Conservation (phyloP, 2,888 invertebrate species). For the Drosophila stalkeri region DNA sequence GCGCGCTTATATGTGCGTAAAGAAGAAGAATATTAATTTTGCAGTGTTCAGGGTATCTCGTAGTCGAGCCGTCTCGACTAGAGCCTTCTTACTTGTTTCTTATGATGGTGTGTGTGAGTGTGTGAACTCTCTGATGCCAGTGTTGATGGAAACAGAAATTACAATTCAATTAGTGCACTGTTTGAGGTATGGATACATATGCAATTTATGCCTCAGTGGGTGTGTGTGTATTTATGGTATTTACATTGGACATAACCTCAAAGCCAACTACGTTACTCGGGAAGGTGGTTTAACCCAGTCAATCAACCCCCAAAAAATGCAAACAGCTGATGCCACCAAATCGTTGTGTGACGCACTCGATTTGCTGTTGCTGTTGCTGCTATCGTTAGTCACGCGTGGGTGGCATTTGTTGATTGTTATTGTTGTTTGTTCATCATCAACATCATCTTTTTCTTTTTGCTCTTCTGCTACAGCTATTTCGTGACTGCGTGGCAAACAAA, state of each 20-base stretch:
- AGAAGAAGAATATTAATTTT: no score
- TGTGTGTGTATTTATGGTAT: background rate
- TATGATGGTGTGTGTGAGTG: background rate
- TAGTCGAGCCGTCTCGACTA: no score
- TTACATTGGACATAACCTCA: constrained; percentile 13
- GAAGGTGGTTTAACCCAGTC: constrained; percentile 7
- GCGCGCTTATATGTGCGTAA: no score
- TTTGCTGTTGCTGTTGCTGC: background rate
- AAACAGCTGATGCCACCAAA: constrained; percentile 26
- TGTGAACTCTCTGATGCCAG: background rate
- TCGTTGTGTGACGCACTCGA: constrained; percentile 43
- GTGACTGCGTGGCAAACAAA: constrained; percentile 47
- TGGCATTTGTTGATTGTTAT: background rate
- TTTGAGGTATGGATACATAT: background rate
- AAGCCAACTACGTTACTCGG: constrained; percentile 4
- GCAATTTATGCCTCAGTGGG: background rate
- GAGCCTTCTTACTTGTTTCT: no score
- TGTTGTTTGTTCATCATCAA: background rate
- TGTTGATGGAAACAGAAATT: constrained; percentile 1
- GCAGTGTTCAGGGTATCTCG: no score
- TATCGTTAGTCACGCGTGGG: constrained; percentile 27
- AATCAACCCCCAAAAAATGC: constrained; percentile 5
- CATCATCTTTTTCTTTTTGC: background rate
- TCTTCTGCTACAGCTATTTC: background rate
- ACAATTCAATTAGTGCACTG: constrained; percentile 43